Percentiles rank a stretch among this genome's conserved stretches.
phyloP scores from a whole-genome alignment of 1,140 invertebrate genomes.

The Camponotus pennsylvanicus region DNA sequence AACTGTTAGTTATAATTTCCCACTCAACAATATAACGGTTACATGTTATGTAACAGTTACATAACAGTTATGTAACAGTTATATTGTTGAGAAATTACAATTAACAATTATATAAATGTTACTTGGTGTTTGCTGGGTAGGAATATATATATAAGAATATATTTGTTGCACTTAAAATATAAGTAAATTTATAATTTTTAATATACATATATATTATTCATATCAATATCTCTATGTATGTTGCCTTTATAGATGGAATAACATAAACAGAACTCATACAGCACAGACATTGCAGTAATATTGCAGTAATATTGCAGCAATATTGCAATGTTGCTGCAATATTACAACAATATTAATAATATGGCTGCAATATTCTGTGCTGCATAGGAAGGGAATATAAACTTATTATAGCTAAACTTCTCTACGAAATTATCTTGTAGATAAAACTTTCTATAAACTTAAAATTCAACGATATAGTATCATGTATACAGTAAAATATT shows the following conservation, averaged over 20 bases:
- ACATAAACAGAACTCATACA: background rate
- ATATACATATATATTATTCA: background rate
- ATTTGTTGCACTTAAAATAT: background rate
- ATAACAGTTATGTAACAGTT: too few relatives aligned
- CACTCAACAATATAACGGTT: too few relatives aligned
- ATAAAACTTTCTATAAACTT: background rate
- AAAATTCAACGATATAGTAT: conserved; percentile 5
- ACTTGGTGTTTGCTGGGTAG: too few relatives aligned
- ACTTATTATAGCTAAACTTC: conserved; percentile 18
- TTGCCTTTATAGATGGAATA: background rate
- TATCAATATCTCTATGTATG: background rate
- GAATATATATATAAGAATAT: background rate
- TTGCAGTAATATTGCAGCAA: too few relatives aligned
- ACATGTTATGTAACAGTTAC: too few relatives aligned
- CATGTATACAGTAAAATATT: conserved; percentile 9
- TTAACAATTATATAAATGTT: too few relatives aligned
- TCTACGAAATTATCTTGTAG: background rate
- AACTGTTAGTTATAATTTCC: too few relatives aligned
- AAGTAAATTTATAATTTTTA: background rate
- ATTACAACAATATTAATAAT: too few relatives aligned
- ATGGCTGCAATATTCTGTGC: too few relatives aligned
- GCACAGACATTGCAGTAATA: too few relatives aligned
- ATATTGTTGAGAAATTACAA: too few relatives aligned
- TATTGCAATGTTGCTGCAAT: too few relatives aligned
- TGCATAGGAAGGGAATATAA: background rate